phyloP scores from a whole-genome alignment of 2,797 vertebrate genomes.

The Rhabdomys pumilio region DNA sequence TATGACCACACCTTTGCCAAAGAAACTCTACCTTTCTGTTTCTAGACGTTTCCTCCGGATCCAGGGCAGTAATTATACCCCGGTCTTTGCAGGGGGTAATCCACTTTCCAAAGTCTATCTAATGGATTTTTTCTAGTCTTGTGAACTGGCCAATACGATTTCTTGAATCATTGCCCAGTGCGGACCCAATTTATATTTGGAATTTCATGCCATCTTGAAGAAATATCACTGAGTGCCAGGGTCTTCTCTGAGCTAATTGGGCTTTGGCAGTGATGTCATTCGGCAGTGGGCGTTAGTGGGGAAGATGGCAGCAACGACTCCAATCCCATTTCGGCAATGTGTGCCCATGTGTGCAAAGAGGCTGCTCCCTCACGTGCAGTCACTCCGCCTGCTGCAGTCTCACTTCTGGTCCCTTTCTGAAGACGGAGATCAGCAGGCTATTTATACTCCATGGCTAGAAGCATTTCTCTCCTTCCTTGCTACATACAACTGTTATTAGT shows the following conservation, averaged over 20 bases:
- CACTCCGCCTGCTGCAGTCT: conserved; percentile 70
- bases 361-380: conserved; percentile 75
- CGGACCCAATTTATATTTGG: conserved; percentile 86
- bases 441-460: conserved; percentile 76
- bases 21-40: conserved; percentile 69
- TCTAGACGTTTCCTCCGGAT: conserved; percentile 44
- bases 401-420: conserved; percentile 73
- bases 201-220: conserved; percentile 86
- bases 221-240: conserved; percentile 84
- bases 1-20: conserved; percentile 19
- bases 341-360: conserved; percentile 83
- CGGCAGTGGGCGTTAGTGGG: conserved; percentile 82
- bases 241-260: conserved; percentile 87
- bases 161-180: conserved; percentile 83
- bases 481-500: conserved; percentile 66
- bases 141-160: conserved; percentile 84
- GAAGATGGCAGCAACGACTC: conserved; percentile 79
- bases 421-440: conserved; percentile 75
- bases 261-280: conserved; percentile 87
- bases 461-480: conserved; percentile 58
- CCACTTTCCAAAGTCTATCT: conserved; percentile 74
- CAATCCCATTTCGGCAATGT: conserved; percentile 76
- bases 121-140: conserved; percentile 81
- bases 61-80: conserved; percentile 67
- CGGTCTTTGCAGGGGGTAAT: conserved; percentile 42